Evolutionary conservation across 1,140 invertebrate genomes (phyloP).

Genomic region (Drosophila biarmipes): DNA sequence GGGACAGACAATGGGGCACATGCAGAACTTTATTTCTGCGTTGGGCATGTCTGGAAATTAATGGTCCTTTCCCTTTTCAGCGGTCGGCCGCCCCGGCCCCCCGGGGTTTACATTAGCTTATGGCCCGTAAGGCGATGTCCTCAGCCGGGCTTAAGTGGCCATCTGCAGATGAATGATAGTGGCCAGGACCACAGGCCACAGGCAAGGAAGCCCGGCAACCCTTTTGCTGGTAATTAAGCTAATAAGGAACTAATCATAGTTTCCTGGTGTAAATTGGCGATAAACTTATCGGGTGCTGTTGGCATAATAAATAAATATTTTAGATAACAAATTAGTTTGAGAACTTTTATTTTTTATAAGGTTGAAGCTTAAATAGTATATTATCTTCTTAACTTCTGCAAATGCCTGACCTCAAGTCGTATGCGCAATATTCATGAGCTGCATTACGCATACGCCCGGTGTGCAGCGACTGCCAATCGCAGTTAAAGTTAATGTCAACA

Average conservation of each 20-base stretch:
- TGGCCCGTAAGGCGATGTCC: conserved; percentile 46
- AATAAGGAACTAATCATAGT: conserved; percentile 53
- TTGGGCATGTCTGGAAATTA: conserved; percentile 44
- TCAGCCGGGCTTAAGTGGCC: conserved; percentile 50
- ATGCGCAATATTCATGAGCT: conserved; percentile 56
- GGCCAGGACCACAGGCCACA: conserved; percentile 16
- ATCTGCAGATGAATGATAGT: conserved; percentile 44
- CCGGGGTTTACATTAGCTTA: conserved; percentile 55
- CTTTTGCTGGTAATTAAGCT: conserved; percentile 31
- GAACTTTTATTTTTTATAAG: no score
- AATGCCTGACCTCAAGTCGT: conserved; percentile 16
- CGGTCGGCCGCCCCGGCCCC: conserved; percentile 15
- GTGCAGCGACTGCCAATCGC: conserved; percentile 30
- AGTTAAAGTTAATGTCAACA: conserved; percentile 7
- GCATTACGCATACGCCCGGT: conserved; percentile 65
- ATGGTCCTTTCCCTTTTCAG: conserved; percentile 58
- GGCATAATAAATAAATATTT: not conserved
- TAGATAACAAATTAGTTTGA: not conserved
- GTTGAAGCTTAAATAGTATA: no score
- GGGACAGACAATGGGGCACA: conserved; percentile 32
- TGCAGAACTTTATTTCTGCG: conserved; percentile 56
- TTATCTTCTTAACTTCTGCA: not conserved
- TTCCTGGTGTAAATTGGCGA: conserved; percentile 35
- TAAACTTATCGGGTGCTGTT: conserved; percentile 24
- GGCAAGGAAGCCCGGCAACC: conserved; percentile 8